Evolutionary conservation across 2,113 vertebrate species (phyloP), one percentile per base, ranked within the genome.

Genomic region (Thymallus thymallus): DNA sequence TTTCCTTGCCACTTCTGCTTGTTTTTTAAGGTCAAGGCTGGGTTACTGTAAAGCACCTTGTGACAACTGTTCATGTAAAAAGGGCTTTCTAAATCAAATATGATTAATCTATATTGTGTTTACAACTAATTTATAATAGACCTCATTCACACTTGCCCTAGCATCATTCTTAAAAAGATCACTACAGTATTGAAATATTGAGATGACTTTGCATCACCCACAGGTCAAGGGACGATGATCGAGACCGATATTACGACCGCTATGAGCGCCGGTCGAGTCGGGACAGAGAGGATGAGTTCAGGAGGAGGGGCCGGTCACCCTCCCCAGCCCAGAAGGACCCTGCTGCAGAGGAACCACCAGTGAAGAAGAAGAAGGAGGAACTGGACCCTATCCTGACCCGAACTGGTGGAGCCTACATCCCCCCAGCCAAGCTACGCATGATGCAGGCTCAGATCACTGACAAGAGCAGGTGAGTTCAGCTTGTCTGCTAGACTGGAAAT

Each of bases 371-470:
- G 91, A 99, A 98, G 72, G 97, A 98, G 75, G 96, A 95, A 30
- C 30, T 96, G 55, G 98, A 99, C 87, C 96, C 97, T 26, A 96
- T 99, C 76, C 93, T 99, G 58, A 99, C 96, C 16, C 94, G 96
- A 32, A 98, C 98, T 0, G 98, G 98, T 6, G 98, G 98, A 26
- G 97, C 97, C 0, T 99, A 99, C 78, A 99, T 99, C 82, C 98
- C 98, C 0, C 97, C 97, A 1, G 98, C 98, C 65, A 97, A 96
- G 77, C 95, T 99, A 65, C 93, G 97, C 70, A 96, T 99, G 95
- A 98, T 99, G 97, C 97, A 98, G 82, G 95, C 96, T 63, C 96
- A 98, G 86, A 98, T 99, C 76, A 96, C 96, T 2, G 98, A 99
- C 91, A 99, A 99, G 91, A 98, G 93, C 83, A 98, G 98, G 98